phyloP scores from a whole-genome alignment of 1,140 invertebrate genomes.

The Acyrthosiphon pisum region DNA sequence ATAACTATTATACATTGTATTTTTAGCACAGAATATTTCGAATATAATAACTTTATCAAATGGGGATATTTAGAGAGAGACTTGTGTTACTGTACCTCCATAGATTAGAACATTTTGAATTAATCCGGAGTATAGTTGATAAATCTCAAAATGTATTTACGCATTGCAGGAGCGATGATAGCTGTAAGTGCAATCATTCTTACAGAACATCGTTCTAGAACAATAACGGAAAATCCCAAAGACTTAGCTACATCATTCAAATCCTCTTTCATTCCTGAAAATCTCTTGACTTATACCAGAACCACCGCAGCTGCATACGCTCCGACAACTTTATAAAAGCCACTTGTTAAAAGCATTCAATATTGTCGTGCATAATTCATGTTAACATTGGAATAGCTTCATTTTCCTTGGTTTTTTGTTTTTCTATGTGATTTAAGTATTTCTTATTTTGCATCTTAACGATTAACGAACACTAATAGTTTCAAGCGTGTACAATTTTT shows the following conservation, averaged over 20 bases:
- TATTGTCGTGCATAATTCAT: background rate
- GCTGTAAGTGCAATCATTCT: background rate
- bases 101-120: background rate
- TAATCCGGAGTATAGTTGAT: background rate
- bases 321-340: background rate
- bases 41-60: background rate
- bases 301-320: background rate
- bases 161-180: background rate
- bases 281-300: slow-evolving; percentile 22
- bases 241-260: slow-evolving; percentile 33
- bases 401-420: background rate
- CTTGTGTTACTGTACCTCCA: background rate
- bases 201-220: slow-evolving; percentile 21
- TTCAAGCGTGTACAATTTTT: no score
- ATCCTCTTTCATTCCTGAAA: slow-evolving; percentile 8
- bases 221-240: slow-evolving; percentile 35
- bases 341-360: slow-evolving; percentile 8
- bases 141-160: background rate
- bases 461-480: background rate
- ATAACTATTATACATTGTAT: background rate
- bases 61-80: background rate
- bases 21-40: background rate
- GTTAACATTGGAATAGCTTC: background rate
- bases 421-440: background rate
- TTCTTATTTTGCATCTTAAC: background rate